Evolutionary conservation across 2,113 vertebrate genomes (phyloP), one percentile per base, ranked within the genome.

Genomic region (Entomyzon cyanotis): DNA sequence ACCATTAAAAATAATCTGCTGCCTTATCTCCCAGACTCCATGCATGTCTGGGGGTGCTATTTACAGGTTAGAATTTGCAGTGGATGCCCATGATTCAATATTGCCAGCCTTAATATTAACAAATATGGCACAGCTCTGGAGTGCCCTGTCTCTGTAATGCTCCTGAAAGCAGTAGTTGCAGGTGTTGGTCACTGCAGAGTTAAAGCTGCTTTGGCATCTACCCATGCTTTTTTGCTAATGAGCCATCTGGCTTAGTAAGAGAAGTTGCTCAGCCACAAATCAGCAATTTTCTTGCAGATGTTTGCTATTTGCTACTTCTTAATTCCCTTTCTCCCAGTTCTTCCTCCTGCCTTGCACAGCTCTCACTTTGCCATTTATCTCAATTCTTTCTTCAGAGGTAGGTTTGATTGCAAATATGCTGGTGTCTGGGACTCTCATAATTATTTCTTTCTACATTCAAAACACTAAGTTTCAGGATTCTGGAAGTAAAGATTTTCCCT

Each of bases 281-380:
- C 85, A 93, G 83, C 90, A 82, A 21, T 93, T 96, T 94, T 92
- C 86, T 92, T 96, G 90, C 85, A 96, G 89, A 89, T 95, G 94
- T 90, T 90, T 87, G 68, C 92, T 89, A 22, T 90, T 95, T 92
- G 53, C 74, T 96, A 7, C 46, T 89, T 86, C 75, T 84, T 60
- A 74, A 68, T 89, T 96, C 73, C 25, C 41, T 82, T 82, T 50
- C 30, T 84, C n/a, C 37, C 37, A 8, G 35, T 68, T 84, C 28
- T 31, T 95, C n/a, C 39, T 87, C 49, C 55, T 84, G 80, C 53
- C 67, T 83, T 0, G 7, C 33, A 55, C 27, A 59, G 49, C 41
- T 90, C 41, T 80, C 37, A 7, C 44, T 86, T 50, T 70, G 56
- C 49, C 13, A 49, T 78, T 96, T 94, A 37, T 86, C 58, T 90